Base-by-base conservation (phyloP, 2,113 vertebrate genomes). In the Machaerirhynchus nigripectus region DNA sequence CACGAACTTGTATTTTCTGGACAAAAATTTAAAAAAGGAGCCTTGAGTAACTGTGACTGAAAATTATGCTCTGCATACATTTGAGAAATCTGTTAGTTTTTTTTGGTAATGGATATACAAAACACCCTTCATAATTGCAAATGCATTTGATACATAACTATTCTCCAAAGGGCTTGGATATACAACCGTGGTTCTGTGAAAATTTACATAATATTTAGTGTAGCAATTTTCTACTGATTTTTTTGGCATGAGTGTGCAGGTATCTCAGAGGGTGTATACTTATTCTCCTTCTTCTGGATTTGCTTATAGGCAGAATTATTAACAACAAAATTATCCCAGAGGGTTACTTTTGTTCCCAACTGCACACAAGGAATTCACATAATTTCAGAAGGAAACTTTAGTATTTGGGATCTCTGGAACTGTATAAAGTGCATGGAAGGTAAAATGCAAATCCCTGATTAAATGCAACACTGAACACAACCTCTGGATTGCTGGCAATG, bases 251-350 rank as follows among this genome's bases (percentile, higher is more conserved):
- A 60, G 4, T 37, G 8, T 37, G 22, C 40, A 61, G 37, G 8
- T n/a, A 27, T 35, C 18, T 76, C 5, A 2, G 13, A 40, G 13
- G 19, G 0, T 4, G 3, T 19, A 20, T n/a, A 23, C 9, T 37
- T 85, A 15, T 46, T 71, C 22, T 87, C 3, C 12, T 23, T 46
- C 11, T 30, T 71, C 44, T 80, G 14, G 2, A 31, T 68, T 85
- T 85, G 4, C 59, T 76, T 50, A 69, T 61, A 80, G 7, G 20
- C n/a, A 52, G 61, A 85, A 76, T 75, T 85, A 68, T 69, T 60
- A 83, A 53, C 0, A 21, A 33, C 14, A 84, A 65, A 64, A 67
- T 35, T 1, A 64, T 76, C n/a, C 39, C n/a, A 46, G 49, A 57
- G 15, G 16, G 10, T 42, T 84, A 15, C 47, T 81, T 77, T 84